These are phyloP conservation scores for Liparis tanakae DNA, from an alignment of 2,797 vertebrate genomes.

Conservation along the genomic window DNA sequence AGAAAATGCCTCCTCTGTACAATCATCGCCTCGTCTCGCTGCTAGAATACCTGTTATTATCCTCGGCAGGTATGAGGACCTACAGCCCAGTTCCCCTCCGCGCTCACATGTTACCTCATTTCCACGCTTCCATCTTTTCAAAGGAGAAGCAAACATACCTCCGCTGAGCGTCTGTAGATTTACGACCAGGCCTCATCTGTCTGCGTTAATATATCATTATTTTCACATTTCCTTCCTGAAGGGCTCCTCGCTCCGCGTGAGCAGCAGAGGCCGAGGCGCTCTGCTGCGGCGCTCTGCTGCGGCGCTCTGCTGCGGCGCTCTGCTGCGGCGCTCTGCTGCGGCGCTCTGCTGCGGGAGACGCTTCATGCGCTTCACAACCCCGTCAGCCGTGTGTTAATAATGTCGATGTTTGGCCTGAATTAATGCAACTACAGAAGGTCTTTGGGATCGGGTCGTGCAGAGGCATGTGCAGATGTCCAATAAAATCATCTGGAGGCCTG, in stretches of 20 bases:
- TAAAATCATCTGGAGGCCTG: neutral
- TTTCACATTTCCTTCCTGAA: constrained; percentile 60
- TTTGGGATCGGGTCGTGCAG: neutral
- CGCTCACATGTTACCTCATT: constrained; percentile 56
- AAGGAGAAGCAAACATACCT: constrained; percentile 50
- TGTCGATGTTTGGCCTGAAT: neutral
- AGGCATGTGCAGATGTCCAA: neutral
- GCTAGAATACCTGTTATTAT: constrained; percentile 75
- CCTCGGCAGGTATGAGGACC: constrained; percentile 64
- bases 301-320: neutral
- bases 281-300: no score
- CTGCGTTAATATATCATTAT: constrained; percentile 68
- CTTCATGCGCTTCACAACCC: neutral
- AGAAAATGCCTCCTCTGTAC: constrained; percentile 56
- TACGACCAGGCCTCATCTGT: constrained; percentile 40
- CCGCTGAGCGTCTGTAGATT: constrained; percentile 37
- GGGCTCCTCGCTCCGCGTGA: constrained; percentile 14
- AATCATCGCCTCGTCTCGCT: constrained; percentile 54
- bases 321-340: neutral
- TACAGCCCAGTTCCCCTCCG: constrained; percentile 39
- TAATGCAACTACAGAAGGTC: neutral
- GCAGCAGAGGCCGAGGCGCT: neutral
- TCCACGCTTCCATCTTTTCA: constrained; percentile 33
- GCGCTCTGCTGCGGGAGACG: no score
- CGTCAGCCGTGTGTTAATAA: neutral